Base-by-base conservation (phyloP, 2,888 invertebrate genomes). In the Platynereis dumerilii region DNA sequence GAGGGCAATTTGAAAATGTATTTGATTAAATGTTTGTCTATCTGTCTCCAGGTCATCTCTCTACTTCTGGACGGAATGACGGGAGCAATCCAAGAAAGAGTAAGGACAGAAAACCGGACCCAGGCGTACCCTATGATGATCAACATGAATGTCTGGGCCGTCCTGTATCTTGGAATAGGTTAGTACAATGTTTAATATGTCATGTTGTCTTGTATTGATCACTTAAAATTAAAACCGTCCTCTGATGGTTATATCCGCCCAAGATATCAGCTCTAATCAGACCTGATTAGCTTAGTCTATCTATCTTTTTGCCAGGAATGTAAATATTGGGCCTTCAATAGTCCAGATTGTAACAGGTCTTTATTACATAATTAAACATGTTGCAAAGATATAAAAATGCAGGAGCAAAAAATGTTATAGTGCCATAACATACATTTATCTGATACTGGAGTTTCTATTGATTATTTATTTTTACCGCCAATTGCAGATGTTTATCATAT, bases 111-210 rank as follows among this genome's bases (percentile, higher is more conserved):
- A 75, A 90, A 93, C 87, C 91, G 74, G 89, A 94, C 54, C 87
- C 92, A 78, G 68, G 94, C 95, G 0, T 91, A 93, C 71, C 91
- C 92, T 74, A 96, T 99, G 96, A 99, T 99, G 99, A 84, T 92
- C 66, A 90, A 90, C 77, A 92, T 94, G 84, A 96, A 96, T 82
- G 84, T 90, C 60, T 96, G 93, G 91, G 92, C 95, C 0, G 85
- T 88, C 2, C 76, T 93, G 0, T 92, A 92, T 79, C 85, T 94
- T 1, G 87, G 89, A 0, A 75, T 89, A 62, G 87, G 87, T 87
- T 70, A 75, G 70, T 63, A 10, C 12, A 34, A 7, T 34, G n/a
- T n/a, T n/a, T n/a, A n/a, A n/a, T n/a, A n/a, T 52, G 22, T 29
- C 29, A 59, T 15, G 2, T 28, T 20, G 20, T 15, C 54, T 52